A percentile compares a stretch with the other conserved stretches of the same genome.
Evolutionary conservation across 2,888 invertebrate species (phyloP).

Genomic region (Habroteleia sp.): DNA sequence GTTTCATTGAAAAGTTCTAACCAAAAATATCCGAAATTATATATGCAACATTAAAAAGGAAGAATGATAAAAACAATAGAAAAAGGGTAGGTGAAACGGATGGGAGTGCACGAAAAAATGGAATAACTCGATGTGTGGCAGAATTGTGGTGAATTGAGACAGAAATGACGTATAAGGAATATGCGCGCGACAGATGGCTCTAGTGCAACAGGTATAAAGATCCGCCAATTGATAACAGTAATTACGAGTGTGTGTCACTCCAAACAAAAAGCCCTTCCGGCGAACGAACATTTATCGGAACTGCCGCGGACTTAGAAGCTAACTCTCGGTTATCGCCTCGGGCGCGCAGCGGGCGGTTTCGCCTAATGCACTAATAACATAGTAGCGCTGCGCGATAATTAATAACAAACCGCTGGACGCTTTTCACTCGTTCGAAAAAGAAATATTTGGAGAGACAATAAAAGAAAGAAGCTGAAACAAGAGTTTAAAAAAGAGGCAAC

Average conservation of each 20-base stretch:
- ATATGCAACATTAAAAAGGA: too few species aligned
- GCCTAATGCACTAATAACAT: slow-evolving; percentile 80
- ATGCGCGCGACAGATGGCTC: slow-evolving; percentile 68
- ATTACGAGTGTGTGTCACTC: slow-evolving; percentile 77
- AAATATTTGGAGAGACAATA: slow-evolving; percentile 19
- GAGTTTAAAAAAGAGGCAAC: slow-evolving; percentile 23
- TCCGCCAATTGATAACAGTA: slow-evolving; percentile 76
- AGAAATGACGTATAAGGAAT: slow-evolving; percentile 44
- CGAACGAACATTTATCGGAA: slow-evolving; percentile 75
- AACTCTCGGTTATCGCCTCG: slow-evolving; percentile 67
- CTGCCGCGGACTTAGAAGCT: slow-evolving; percentile 72
- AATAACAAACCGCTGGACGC: slow-evolving; percentile 71
- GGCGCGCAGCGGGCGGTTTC: slow-evolving; percentile 76
- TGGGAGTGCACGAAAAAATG: not conserved
- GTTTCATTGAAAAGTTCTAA: too few species aligned
- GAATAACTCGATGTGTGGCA: not conserved
- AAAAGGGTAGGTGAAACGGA: too few species aligned
- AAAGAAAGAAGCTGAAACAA: slow-evolving; percentile 7
- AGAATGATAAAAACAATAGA: too few species aligned
- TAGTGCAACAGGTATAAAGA: slow-evolving; percentile 74
- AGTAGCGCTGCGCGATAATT: slow-evolving; percentile 78
- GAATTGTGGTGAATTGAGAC: not conserved
- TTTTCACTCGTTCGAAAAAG: slow-evolving; percentile 48
- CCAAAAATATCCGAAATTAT: too few species aligned
- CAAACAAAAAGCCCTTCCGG: slow-evolving; percentile 69